phyloP scores from a whole-genome alignment of 2,797 vertebrate genomes.

The Knipowitschia caucasica region DNA sequence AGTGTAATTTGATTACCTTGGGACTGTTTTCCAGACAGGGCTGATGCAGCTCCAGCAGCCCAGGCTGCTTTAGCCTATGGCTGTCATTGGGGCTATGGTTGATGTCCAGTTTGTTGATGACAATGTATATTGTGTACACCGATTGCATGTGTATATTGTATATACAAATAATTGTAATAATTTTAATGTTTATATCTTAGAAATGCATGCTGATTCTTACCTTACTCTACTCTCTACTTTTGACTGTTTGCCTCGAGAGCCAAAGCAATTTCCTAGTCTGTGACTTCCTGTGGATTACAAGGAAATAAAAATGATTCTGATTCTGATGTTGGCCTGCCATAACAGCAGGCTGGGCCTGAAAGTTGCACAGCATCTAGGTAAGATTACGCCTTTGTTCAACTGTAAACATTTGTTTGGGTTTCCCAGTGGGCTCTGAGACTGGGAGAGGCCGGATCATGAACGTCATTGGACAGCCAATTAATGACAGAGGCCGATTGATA shows the following conservation, averaged over 20 bases:
- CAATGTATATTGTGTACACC: no score
- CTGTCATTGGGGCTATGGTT: slow-evolving; percentile 89
- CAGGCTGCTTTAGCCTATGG: slow-evolving; percentile 54
- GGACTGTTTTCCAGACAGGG: slow-evolving; percentile 67
- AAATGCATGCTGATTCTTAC: no score
- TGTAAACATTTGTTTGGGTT: neutral
- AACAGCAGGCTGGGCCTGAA: slow-evolving; percentile 85
- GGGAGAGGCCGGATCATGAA: slow-evolving; percentile 94
- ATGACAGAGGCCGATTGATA: slow-evolving; percentile 88
- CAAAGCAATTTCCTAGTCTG: no score
- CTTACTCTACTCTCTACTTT: no score
- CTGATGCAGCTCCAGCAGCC: slow-evolving; percentile 80
- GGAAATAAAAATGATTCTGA: no score
- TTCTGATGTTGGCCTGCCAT: slow-evolving; percentile 84
- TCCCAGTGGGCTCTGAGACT: slow-evolving; percentile 90
- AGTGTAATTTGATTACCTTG: no score
- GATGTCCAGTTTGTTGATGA: slow-evolving; percentile 91
- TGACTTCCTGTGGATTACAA: no score
- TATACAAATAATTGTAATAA: no score
- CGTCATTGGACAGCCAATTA: slow-evolving; percentile 90
- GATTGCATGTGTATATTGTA: no score
- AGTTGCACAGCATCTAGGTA: slow-evolving; percentile 82
- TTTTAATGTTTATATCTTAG: no score
- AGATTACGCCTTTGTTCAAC: neutral
- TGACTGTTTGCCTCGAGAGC: no score